phyloP scores from a whole-genome alignment of 1,140 invertebrate species.

The Brachionus rotundiformis region DNA sequence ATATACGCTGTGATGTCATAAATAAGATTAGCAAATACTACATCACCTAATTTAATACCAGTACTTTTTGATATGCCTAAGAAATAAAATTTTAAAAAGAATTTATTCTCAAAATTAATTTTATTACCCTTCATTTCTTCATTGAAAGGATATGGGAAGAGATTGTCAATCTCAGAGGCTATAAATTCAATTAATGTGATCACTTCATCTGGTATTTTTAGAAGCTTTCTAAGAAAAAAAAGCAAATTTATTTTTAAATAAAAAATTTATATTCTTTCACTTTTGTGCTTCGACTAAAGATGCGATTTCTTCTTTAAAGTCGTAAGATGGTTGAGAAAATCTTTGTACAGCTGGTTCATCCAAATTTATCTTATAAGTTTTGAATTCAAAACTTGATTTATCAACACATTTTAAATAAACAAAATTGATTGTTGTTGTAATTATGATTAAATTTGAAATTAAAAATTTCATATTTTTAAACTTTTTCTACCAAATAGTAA shows the following conservation, averaged over 20 bases:
- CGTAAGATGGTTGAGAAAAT: background rate
- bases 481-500: constrained; percentile 5
- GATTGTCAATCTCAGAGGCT: background rate
- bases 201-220: constrained; percentile 3
- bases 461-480: background rate
- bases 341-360: constrained; percentile 20
- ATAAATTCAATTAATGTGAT: constrained; percentile 30
- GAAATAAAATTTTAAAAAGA: too few relatives aligned
- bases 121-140: constrained; percentile 36
- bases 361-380: constrained; percentile 47
- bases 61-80: constrained; percentile 11
- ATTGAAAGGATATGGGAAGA: constrained; percentile 47
- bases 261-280: background rate
- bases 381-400: background rate
- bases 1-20: constrained; percentile 58
- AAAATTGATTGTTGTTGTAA: background rate
- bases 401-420: constrained; percentile 1
- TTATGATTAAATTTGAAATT: background rate
- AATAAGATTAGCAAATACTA: constrained; percentile 56
- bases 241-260: background rate
- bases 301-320: constrained; percentile 17
- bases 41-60: constrained; percentile 53
- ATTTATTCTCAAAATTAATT: too few relatives aligned
- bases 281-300: constrained; percentile 43
- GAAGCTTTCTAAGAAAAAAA: constrained; percentile 17